phyloP scores from a whole-genome alignment of 2,888 invertebrate species.

The Caenorhabditis sp. region DNA sequence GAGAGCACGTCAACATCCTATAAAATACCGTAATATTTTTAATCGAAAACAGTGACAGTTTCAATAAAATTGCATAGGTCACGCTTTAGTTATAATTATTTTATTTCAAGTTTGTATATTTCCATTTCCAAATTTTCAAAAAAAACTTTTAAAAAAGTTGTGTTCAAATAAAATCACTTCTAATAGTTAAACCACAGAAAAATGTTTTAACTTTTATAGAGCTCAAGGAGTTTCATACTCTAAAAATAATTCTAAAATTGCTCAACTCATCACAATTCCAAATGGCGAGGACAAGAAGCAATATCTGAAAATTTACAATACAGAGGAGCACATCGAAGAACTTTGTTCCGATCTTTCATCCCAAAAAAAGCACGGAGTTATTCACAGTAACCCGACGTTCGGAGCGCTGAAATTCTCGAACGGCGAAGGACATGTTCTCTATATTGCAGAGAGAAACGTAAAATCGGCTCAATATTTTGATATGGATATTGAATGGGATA shows the following conservation, averaged over 20 bases:
- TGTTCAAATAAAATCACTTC: too few relatives aligned
- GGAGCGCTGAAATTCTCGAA: constrained; percentile 61
- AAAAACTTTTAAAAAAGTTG: too few relatives aligned
- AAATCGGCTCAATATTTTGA: constrained; percentile 65
- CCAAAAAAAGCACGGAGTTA: constrained; percentile 62
- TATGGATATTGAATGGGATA: constrained; percentile 65
- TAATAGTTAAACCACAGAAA: too few relatives aligned
- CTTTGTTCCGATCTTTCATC: constrained; percentile 53
- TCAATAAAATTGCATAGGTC: too few relatives aligned
- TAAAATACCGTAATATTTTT: too few relatives aligned
- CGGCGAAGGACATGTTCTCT: constrained; percentile 65
- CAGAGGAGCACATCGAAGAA: constrained; percentile 46
- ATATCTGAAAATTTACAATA: constrained; percentile 54
- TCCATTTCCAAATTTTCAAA: too few relatives aligned
- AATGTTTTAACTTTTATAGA: constrained; percentile 23
- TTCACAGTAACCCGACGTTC: constrained; percentile 55
- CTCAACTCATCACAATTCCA: constrained; percentile 56
- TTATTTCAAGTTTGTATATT: too few relatives aligned
- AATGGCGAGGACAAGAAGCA: constrained; percentile 64
- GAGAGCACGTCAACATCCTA: too few relatives aligned
- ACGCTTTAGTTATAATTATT: too few relatives aligned
- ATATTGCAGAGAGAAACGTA: constrained; percentile 60
- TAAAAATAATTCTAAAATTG: constrained; percentile 46
- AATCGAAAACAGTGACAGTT: too few relatives aligned
- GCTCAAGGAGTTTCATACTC: constrained; percentile 49